Evolutionary conservation across 2,113 vertebrate species (phyloP).

Genomic region (Arenaria interpres): DNA sequence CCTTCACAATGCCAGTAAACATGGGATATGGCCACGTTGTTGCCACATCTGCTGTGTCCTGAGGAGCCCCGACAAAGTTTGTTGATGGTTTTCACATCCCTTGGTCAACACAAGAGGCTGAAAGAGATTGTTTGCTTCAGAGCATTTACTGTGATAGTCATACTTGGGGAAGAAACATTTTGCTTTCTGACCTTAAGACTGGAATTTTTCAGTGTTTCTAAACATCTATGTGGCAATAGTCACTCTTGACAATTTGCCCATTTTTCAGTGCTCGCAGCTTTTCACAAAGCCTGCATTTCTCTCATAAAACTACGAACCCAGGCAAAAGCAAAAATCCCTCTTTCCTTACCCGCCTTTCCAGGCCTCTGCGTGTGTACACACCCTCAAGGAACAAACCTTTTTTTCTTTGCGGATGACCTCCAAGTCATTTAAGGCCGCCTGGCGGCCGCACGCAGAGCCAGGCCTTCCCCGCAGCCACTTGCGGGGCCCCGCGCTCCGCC

Average conservation of each 20-base stretch:
- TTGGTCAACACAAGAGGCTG: neutral
- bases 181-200: neutral
- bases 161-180: neutral
- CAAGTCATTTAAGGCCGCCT: rapidly evolving
- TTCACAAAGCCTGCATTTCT: neutral
- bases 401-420: rapidly evolving
- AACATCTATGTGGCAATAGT: neutral
- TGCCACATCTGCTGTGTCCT: neutral
- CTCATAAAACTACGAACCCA: neutral
- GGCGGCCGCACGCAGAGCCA: rapidly evolving
- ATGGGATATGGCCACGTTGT: neutral
- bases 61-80: neutral
- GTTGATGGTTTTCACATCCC: neutral
- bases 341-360: neutral
- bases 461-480: rapidly evolving
- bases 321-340: neutral
- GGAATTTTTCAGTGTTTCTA: neutral
- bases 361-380: rapidly evolving
- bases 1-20: neutral
- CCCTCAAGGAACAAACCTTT: rapidly evolving
- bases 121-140: neutral
- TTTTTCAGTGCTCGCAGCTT: neutral
- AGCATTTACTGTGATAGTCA: rapidly evolving
- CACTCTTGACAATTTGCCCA: neutral
- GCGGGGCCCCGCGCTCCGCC: neutral